Conservation (phyloP, 1,140 invertebrate species). For the Drosophila saltans region DNA sequence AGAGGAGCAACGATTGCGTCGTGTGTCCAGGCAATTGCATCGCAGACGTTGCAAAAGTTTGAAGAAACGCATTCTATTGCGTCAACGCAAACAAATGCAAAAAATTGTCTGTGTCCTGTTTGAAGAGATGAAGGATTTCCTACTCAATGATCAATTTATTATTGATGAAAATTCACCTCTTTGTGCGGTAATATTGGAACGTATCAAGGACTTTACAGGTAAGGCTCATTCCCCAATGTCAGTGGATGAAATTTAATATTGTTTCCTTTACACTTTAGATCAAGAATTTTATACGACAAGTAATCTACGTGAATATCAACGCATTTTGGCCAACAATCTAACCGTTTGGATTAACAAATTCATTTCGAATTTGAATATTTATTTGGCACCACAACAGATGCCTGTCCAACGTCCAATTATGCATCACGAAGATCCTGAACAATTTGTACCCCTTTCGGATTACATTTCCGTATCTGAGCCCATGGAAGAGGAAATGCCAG, state of each 20-base stretch:
- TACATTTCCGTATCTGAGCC: constrained; percentile 65
- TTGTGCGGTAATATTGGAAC: constrained; percentile 65
- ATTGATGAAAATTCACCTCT: constrained; percentile 72
- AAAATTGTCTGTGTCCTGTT: constrained; percentile 78
- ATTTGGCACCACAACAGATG: constrained; percentile 57
- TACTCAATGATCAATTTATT: constrained; percentile 75
- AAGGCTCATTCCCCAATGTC: neutral
- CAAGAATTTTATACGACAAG: constrained; percentile 78
- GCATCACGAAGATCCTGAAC: constrained; percentile 52
- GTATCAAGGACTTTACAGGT: constrained; percentile 74
- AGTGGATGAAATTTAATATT: too few relatives aligned
- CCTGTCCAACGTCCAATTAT: constrained; percentile 43
- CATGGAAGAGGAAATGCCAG: constrained; percentile 44
- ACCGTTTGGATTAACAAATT: constrained; percentile 83
- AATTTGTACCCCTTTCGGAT: constrained; percentile 68
- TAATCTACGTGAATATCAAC: constrained; percentile 72
- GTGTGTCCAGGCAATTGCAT: constrained; percentile 46
- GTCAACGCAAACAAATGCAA: constrained; percentile 73
- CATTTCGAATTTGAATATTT: constrained; percentile 78
- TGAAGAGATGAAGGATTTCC: constrained; percentile 79
- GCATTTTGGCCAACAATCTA: constrained; percentile 72
- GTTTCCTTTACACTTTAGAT: constrained; percentile 35
- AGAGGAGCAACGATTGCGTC: constrained; percentile 68
- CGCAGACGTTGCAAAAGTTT: constrained; percentile 56
- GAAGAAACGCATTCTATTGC: constrained; percentile 59